Evolutionary conservation across 2,888 invertebrate genomes (phyloP).

Genomic region (Pseudoips prasinana): DNA sequence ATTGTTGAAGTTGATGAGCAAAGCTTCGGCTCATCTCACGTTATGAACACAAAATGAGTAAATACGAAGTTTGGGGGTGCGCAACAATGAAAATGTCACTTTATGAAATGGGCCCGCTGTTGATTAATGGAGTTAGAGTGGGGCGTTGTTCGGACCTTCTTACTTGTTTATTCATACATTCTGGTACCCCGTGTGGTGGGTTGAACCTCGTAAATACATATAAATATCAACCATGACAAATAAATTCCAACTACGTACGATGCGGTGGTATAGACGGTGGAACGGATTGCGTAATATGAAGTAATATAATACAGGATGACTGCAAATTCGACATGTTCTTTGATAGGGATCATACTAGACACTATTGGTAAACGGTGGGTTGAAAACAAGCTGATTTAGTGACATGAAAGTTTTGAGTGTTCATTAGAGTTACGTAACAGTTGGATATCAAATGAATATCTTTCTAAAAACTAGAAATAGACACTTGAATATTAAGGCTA

Average conservation of each 20-base stretch:
- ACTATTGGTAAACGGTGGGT: too few species aligned
- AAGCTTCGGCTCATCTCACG: slow-evolving; percentile 46
- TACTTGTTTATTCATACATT: slow-evolving; percentile 63
- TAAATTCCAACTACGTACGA: too few species aligned
- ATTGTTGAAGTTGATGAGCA: slow-evolving; percentile 51
- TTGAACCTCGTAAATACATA: slow-evolving; percentile 46
- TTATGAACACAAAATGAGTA: slow-evolving; percentile 64
- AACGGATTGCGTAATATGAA: slow-evolving; percentile 12
- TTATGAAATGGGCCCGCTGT: slow-evolving; percentile 69
- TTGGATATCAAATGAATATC: too few species aligned
- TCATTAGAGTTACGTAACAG: too few species aligned
- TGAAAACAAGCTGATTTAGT: too few species aligned
- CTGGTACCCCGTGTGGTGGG: slow-evolving; percentile 24
- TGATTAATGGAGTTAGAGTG: slow-evolving; percentile 72
- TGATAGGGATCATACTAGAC: too few species aligned
- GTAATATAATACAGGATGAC: too few species aligned
- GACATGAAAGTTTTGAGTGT: too few species aligned
- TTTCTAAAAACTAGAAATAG: too few species aligned
- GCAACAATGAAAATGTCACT: slow-evolving; percentile 78
- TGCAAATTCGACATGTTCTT: too few species aligned
- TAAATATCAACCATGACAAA: slow-evolving; percentile 34
- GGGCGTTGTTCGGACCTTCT: slow-evolving; percentile 55
- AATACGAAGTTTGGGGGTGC: slow-evolving; percentile 65
- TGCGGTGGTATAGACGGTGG: too few species aligned
- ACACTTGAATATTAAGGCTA: too few species aligned